Evolutionary conservation across 1,140 invertebrate species (phyloP).

Genomic region (Trichonephila clavata): DNA sequence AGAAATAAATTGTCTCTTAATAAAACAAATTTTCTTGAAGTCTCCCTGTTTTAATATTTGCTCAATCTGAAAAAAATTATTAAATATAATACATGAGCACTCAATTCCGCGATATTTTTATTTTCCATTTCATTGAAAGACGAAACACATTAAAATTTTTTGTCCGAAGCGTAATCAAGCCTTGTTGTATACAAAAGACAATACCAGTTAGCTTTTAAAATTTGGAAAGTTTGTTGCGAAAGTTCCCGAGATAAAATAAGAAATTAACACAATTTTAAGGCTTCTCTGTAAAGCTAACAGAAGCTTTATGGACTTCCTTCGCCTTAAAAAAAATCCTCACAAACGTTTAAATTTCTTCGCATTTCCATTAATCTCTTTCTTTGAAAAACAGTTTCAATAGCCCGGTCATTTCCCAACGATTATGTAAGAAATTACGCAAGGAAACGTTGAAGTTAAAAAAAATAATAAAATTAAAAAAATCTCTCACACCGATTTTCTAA

Average conservation of each 20-base stretch:
- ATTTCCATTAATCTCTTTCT: conserved; percentile 57
- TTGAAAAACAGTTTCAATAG: conserved; percentile 54
- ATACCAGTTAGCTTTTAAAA: background rate
- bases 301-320: background rate
- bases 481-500: conserved; percentile 1
- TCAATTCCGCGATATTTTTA: too few species aligned
- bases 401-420: conserved; percentile 48
- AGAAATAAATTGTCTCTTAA: too few species aligned
- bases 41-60: too few species aligned
- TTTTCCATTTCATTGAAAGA: too few species aligned
- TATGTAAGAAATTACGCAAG: conserved; percentile 63
- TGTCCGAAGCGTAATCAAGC: background rate
- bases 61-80: too few species aligned
- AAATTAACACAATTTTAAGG: background rate
- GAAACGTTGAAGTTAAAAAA: background rate
- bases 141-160: background rate
- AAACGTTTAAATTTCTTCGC: conserved; percentile 20
- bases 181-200: background rate
- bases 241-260: conserved; percentile 15
- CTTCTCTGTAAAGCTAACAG: background rate
- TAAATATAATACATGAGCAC: too few species aligned
- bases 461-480: background rate
- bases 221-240: background rate
- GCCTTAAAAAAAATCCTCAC: background rate
- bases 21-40: too few species aligned